Evolutionary conservation across 2,113 vertebrate species (phyloP).

Genomic region (Boulengeromyrus knoepffleri): DNA sequence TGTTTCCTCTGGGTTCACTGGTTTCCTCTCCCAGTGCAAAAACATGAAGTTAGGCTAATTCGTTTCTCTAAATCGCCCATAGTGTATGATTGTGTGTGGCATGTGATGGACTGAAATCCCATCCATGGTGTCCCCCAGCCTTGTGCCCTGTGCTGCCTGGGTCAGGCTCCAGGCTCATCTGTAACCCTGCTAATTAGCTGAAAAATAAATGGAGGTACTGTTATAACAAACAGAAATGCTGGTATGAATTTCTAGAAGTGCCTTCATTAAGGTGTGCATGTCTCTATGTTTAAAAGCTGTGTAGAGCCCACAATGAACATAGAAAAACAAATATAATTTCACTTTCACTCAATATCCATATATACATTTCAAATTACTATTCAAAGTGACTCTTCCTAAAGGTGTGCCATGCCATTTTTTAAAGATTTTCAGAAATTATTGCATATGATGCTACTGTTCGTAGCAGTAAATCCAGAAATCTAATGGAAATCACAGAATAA

Average conservation of each 20-base stretch:
- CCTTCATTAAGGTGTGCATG: neutral
- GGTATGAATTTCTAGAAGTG: neutral
- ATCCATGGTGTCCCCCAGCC: neutral
- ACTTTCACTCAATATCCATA: neutral
- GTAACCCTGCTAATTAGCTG: neutral
- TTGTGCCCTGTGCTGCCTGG: neutral
- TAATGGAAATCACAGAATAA: neutral
- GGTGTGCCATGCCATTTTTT: neutral
- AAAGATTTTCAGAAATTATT: neutral
- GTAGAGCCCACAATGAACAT: neutral
- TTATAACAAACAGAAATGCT: neutral
- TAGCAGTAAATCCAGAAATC: neutral
- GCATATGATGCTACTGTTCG: neutral
- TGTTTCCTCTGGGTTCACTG: neutral
- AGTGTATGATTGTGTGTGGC: neutral
- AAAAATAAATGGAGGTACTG: neutral
- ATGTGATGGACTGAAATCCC: neutral
- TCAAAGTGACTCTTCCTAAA: neutral
- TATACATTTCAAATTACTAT: neutral
- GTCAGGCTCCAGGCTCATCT: neutral
- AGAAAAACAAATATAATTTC: neutral
- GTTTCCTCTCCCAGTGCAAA: neutral
- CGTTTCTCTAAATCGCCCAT: neutral
- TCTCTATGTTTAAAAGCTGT: neutral
- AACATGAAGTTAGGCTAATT: neutral